A percentile compares a stretch with the other conserved stretches of the same genome.
Evolutionary conservation across 1,140 invertebrate genomes (phyloP).

Genomic region (Ceratoteleas bidentatus): DNA sequence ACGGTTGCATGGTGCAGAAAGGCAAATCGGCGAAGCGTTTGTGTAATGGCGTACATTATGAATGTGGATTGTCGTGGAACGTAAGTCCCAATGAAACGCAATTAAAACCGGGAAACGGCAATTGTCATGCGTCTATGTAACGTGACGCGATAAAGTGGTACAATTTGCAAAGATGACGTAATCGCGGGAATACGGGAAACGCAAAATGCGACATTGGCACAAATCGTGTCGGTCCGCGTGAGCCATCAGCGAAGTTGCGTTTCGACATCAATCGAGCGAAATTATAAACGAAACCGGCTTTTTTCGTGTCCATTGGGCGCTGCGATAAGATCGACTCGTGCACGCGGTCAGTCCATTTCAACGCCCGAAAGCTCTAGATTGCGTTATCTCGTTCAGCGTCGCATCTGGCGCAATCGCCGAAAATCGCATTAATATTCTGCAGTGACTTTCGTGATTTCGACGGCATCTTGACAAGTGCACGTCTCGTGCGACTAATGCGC

Average conservation of each 20-base stretch:
- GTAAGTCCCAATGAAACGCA: too few species aligned
- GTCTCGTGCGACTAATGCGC: background rate
- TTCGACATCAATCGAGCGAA: background rate
- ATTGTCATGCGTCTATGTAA: slow-evolving; percentile 3
- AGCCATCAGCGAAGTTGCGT: background rate
- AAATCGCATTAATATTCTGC: background rate
- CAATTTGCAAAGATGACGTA: slow-evolving; percentile 17
- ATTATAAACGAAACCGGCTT: background rate
- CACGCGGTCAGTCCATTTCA: background rate
- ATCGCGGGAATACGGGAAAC: background rate
- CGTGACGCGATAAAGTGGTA: slow-evolving; percentile 17
- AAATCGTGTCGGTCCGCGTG: too few species aligned
- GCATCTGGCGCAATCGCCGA: background rate
- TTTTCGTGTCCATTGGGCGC: background rate
- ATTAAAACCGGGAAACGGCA: background rate
- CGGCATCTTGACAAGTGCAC: background rate
- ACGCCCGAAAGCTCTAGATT: background rate
- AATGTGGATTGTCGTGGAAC: too few species aligned
- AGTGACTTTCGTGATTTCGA: background rate
- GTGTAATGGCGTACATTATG: too few species aligned
- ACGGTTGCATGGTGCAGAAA: too few species aligned
- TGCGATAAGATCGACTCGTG: background rate
- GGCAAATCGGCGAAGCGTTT: too few species aligned
- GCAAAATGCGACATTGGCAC: slow-evolving; percentile 1
- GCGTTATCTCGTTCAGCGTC: background rate